Conservation (phyloP, 1,140 invertebrate genomes). For the Drosophila rhopaloa region DNA sequence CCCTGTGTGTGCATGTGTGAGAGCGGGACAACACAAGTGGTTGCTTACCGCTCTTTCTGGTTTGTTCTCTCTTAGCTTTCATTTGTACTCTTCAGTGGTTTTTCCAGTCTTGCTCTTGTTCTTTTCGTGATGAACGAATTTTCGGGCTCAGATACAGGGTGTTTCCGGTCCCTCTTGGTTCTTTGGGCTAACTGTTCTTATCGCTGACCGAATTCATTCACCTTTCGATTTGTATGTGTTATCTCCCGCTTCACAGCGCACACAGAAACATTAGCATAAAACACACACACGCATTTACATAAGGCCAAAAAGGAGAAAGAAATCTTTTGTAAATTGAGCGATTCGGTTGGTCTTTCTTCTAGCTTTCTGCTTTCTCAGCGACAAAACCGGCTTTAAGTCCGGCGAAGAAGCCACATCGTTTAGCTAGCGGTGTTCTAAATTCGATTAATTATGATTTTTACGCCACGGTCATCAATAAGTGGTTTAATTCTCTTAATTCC, state of each 20-base stretch:
- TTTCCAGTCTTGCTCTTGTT: conserved; percentile 53
- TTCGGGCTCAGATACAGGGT: conserved; percentile 48
- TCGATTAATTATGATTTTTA: conserved; percentile 75
- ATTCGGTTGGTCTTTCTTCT: conserved; percentile 23
- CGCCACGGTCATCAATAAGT: conserved; percentile 56
- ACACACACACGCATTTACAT: conserved; percentile 51
- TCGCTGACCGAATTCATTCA: conserved; percentile 69
- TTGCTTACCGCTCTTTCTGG: conserved; percentile 23
- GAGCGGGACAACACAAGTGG: conserved; percentile 45
- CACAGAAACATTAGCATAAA: conserved; percentile 58
- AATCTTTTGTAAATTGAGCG: conserved; percentile 50
- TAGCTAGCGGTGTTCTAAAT: conserved; percentile 75
- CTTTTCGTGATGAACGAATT: conserved; percentile 65
- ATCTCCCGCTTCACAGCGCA: conserved; percentile 46
- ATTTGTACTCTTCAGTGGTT: conserved; percentile 44
- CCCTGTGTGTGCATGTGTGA: conserved; percentile 24
- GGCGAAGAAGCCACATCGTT: conserved; percentile 43
- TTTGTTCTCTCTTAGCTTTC: conserved; percentile 34
- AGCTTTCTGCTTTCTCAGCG: conserved; percentile 50
- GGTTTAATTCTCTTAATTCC: conserved; percentile 38
- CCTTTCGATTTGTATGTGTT: conserved; percentile 55
- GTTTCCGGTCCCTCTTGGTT: conserved; percentile 13
- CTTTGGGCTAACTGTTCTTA: conserved; percentile 58
- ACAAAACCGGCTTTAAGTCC: conserved; percentile 48
- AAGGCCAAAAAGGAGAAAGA: conserved; percentile 57